Evolutionary conservation across 1,140 invertebrate species (phyloP), one percentile per base, ranked within the genome.

Genomic region (Ips nitidus): DNA sequence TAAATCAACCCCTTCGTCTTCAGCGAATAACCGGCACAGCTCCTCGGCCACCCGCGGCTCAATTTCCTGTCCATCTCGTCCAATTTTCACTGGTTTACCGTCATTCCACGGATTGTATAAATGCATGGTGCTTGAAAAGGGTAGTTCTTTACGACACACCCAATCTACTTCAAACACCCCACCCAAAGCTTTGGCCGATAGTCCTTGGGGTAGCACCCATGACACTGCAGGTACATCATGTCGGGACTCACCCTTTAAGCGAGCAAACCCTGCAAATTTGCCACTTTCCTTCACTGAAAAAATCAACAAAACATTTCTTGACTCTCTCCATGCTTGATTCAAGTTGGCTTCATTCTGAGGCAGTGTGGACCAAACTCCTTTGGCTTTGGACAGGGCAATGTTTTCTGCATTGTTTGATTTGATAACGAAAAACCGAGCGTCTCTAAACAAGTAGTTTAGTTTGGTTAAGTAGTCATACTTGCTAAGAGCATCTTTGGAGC

Each of bases 401-500:
- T 99, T 99, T 81, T 98, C 97, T 69, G 92, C 91, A 83, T 98
- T 98, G 81, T 98, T 98, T 53, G 95, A 98, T 82, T 98, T 98
- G 71, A 99, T 98, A 38, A 98, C 87, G 83, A 98, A 99, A 85
- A 97, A 98, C 73, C 95, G 87, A 70, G 96, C 93, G 82, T 97
- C 94, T 74, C 94, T 86, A 80, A 98, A 98, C 59, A 98, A 85
- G 80, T 98, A 98, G 83, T 96, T 97, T 58, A 98, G 82, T 82
- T 95, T 93, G 5, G 92, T 93, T 77, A 89, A 84, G 78, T 94
- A 95, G 82, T 95, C 92, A 77, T 92, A 90, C 79, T 91, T 91
- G 81, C 73, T 79, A 74, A 80, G 81, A 64, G 70, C 81, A 41
- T 87, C 85, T 78, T 86, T 86, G 2, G 83, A 83, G 60, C 83